Base-by-base conservation (phyloP, 1,140 invertebrate species). In the Halesus radiatus region DNA sequence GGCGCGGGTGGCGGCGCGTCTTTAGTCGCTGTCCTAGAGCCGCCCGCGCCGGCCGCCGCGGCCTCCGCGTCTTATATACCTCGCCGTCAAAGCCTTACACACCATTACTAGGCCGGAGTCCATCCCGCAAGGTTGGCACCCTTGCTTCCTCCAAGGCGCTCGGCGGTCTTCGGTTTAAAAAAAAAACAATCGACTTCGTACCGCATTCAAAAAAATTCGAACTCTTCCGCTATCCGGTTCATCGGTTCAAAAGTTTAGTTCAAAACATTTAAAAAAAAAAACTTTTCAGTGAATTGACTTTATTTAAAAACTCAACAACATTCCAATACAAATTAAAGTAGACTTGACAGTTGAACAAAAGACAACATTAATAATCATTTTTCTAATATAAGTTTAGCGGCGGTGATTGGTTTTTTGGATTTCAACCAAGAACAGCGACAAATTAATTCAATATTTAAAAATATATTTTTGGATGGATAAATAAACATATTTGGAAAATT, bases 51-150 rank as follows among this genome's bases (percentile, higher is more conserved):
- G 79, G 79, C 79, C 79, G 79, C 70, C 52, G 74, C 80, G 58
- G 77, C 78, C 74, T 70, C 76, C 81, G 29, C 80, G 37, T 74
- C 79, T 83, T 83, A 83, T 83, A 83, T 76, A 78, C 76, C 45
- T 16, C 78, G 68, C 45, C 18, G 79, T 50, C 68, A 70, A 18
- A 56, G 78, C 45, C 66, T 78, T 72, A 45, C 70, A 62, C 79
- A 74, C 78, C 81, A 83, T 80, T 83, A 76, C 81, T 80, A 54
- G 79, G 81, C 79, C 76, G 81, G 79, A 76, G 76, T 76, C 76
- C 81, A 54, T 64, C 29, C 76, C 76, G 81, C 81, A 79, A 75
- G 81, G 79, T 78, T 62, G 78, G 74, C 81, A 77, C 68, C 80
- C 60, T 66, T 52, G 79, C 68, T 74, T 54, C 66, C n/a, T 15